Evolutionary conservation across 2,888 invertebrate genomes (phyloP).

Genomic region (Serrognathus titanus): DNA sequence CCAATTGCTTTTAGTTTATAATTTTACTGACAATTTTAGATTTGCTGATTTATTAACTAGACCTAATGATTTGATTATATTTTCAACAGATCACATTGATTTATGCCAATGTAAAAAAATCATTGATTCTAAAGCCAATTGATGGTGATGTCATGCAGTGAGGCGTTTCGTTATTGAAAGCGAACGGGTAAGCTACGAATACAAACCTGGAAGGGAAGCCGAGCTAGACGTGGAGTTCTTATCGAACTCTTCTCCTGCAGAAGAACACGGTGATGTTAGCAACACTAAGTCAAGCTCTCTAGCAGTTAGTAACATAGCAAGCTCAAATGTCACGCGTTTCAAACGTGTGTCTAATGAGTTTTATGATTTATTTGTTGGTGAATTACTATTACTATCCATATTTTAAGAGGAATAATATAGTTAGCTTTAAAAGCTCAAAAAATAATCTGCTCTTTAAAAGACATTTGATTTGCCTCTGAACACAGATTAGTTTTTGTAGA

Average conservation of each 20-base stretch:
- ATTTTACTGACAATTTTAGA: too few species aligned
- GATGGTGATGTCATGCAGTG: conserved; percentile 3
- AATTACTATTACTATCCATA: conserved; percentile 9
- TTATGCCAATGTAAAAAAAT: not conserved
- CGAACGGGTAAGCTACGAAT: conserved; percentile 26
- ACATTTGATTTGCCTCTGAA: too few species aligned
- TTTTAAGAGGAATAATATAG: not conserved
- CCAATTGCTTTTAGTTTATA: too few species aligned
- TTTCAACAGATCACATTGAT: not conserved
- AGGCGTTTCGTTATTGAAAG: conserved; percentile 8
- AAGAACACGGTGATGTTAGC: conserved; percentile 28
- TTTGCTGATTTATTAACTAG: too few species aligned
- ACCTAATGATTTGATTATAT: too few species aligned
- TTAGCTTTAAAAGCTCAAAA: too few species aligned
- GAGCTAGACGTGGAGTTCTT: conserved; percentile 68
- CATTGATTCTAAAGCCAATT: not conserved
- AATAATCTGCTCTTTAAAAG: too few species aligned
- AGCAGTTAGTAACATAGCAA: conserved; percentile 18
- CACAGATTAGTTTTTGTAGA: too few species aligned
- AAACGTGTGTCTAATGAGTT: not conserved
- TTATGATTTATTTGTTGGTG: not conserved
- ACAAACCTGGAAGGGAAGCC: conserved; percentile 66
- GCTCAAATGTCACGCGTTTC: conserved; percentile 11
- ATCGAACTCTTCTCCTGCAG: conserved; percentile 63
- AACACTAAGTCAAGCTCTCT: conserved; percentile 23